phyloP scores from a whole-genome alignment of 2,888 invertebrate species.

The Lithodes maja region DNA sequence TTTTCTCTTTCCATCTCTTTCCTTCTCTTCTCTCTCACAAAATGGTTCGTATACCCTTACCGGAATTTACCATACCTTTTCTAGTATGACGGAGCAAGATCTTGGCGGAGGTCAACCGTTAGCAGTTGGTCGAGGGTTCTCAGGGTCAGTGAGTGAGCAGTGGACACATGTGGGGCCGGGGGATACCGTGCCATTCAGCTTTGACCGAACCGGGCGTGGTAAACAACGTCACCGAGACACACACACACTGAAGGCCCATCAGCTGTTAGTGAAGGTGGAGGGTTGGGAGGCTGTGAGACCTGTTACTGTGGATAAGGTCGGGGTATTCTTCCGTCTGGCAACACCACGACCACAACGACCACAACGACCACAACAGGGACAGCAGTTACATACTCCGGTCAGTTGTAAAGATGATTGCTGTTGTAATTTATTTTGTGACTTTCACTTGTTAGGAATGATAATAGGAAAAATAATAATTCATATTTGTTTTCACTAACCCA shows the following conservation, averaged over 20 bases:
- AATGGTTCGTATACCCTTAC: no score
- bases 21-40: no score
- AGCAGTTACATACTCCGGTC: background rate
- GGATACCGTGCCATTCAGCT: constrained; percentile 89
- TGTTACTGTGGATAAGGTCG: constrained; percentile 96
- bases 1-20: no score
- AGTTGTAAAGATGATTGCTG: no score
- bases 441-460: no score
- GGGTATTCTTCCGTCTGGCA: constrained; percentile 87
- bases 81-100: constrained; percentile 70
- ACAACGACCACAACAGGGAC: constrained; percentile 17
- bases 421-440: no score
- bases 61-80: no score
- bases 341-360: constrained; percentile 41
- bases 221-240: constrained; percentile 84
- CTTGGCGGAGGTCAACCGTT: background rate
- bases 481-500: no score
- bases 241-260: constrained; percentile 87
- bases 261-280: constrained; percentile 90
- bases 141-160: constrained; percentile 27
- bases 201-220: constrained; percentile 80
- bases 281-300: constrained; percentile 92
- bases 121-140: constrained; percentile 20
- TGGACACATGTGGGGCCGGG: constrained; percentile 80
- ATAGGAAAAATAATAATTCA: no score